Percentiles rank a stretch among this genome's conserved stretches.
Conservation (phyloP, 2,888 invertebrate genomes). For the Synergus umbraculus region DNA sequence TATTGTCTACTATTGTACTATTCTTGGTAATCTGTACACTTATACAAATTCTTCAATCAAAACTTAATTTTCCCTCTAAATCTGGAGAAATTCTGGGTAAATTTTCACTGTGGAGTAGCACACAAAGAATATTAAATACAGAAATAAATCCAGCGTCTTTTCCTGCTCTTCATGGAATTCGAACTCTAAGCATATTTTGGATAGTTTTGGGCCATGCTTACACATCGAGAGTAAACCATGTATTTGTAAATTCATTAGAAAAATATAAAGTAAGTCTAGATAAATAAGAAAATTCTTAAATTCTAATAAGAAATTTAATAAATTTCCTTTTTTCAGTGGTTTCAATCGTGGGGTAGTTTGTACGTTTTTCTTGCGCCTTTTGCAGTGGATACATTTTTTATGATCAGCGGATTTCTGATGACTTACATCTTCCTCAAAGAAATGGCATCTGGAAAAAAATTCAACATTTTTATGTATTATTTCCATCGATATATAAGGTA, state of each 20-base stretch:
- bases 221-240: conserved; percentile 65
- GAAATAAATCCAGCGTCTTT: conserved; percentile 64
- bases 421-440: conserved; percentile 74
- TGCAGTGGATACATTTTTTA: conserved; percentile 78
- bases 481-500: conserved; percentile 78
- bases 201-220: conserved; percentile 77
- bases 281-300: not conserved
- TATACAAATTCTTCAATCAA: conserved; percentile 52
- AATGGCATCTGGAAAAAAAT: conserved; percentile 66
- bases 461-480: conserved; percentile 75
- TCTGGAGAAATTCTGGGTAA: conserved; percentile 58
- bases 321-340: conserved; percentile 65
- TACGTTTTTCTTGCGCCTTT: conserved; percentile 76
- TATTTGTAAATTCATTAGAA: conserved; percentile 5
- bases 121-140: conserved; percentile 71
- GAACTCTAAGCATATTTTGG: conserved; percentile 78
- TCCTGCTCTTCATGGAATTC: conserved; percentile 78
- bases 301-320: not conserved
- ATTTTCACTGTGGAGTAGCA: conserved; percentile 76
- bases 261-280: conserved; percentile 25
- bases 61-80: not conserved
- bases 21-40: conserved; percentile 61
- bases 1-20: conserved; percentile 56
- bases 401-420: conserved; percentile 76
- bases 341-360: conserved; percentile 72